These are phyloP conservation scores for Macropis europaea DNA, from an alignment of 2,888 invertebrate species.

Conservation along the genomic window DNA sequence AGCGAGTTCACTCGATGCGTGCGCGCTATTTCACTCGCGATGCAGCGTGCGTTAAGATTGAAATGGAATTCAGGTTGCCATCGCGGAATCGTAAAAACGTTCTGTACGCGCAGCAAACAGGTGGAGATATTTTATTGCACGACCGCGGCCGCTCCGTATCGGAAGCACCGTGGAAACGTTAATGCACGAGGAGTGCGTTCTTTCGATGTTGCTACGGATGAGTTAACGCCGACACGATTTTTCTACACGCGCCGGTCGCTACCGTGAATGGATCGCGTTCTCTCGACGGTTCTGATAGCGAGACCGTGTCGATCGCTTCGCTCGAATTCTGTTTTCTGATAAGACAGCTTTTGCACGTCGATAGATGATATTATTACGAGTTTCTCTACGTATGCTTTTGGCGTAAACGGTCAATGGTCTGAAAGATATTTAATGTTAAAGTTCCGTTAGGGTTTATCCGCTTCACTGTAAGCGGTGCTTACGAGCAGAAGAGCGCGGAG, in stretches of 20 bases:
- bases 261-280: neutral
- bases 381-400: too few relatives aligned
- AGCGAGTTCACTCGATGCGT: neutral
- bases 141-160: neutral
- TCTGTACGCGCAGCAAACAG: neutral
- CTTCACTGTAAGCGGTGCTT: too few relatives aligned
- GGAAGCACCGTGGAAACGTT: neutral
- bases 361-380: too few relatives aligned
- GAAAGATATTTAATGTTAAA: too few relatives aligned
- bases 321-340: neutral
- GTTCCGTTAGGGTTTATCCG: too few relatives aligned
- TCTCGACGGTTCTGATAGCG: neutral
- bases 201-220: constrained; percentile 14
- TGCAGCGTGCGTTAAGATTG: neutral
- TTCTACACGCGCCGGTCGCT: constrained; percentile 26
- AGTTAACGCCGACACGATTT: constrained; percentile 22
- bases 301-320: too few relatives aligned
- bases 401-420: too few relatives aligned
- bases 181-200: neutral
- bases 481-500: too few relatives aligned
- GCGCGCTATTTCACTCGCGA: neutral
- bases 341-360: too few relatives aligned
- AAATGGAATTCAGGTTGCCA: neutral
- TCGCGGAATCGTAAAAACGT: constrained; percentile 5
- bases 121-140: neutral